Conservation (phyloP, 1,140 invertebrate species). For the Chironomus striatipennis region DNA sequence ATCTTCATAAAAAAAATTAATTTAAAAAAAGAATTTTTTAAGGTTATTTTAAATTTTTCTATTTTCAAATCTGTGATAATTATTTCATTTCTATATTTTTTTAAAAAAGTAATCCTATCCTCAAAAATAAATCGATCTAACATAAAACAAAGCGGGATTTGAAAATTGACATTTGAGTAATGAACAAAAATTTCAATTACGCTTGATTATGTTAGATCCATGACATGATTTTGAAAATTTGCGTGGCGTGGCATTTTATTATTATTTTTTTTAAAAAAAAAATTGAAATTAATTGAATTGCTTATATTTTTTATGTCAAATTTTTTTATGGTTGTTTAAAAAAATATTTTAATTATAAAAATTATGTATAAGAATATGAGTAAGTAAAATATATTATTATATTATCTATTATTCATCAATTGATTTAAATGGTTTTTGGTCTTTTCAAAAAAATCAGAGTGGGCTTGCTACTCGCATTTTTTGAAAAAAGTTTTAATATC, state of each 20-base stretch:
- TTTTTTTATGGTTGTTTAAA: neutral
- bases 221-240: conserved; percentile 18
- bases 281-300: conserved; percentile 9
- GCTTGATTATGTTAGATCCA: neutral
- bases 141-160: too few relatives aligned
- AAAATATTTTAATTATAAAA: neutral
- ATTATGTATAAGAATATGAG: neutral
- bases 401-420: conserved; percentile 10
- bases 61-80: too few relatives aligned
- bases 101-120: too few relatives aligned
- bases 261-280: neutral
- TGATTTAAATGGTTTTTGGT: conserved; percentile 21
- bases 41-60: too few relatives aligned
- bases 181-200: too few relatives aligned
- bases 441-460: conserved; percentile 22
- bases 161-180: too few relatives aligned
- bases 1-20: too few relatives aligned
- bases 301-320: neutral
- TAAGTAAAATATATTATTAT: neutral
- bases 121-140: too few relatives aligned
- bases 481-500: neutral
- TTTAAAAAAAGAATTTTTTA: too few relatives aligned
- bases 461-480: neutral
- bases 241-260: conserved; percentile 16
- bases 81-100: too few relatives aligned